Evolutionary conservation across 2,888 invertebrate species (phyloP), one percentile per base, ranked within the genome.

Genomic region (Eurytoma californica): DNA sequence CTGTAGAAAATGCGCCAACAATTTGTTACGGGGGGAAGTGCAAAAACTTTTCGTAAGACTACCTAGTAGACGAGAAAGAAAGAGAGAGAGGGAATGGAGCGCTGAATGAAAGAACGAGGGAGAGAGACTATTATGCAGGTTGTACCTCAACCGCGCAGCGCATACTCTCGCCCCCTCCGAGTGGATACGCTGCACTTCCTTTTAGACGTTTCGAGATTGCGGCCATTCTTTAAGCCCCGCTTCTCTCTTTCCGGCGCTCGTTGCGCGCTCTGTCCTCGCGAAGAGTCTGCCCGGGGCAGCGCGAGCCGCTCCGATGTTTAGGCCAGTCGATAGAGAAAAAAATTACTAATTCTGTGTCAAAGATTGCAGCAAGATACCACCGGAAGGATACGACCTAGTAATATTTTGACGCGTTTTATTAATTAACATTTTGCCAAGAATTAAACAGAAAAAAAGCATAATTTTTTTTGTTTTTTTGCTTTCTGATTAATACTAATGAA

Each of bases 211-310:
- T 76, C 79, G 79, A 84, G 84, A 86, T 86, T 85, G 85, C 83
- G 80, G 83, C 84, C 83, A 86, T 86, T 86, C 83, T 84, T 86
- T 84, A 84, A 60, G 67, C 12, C 24, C 63, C 72, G 30, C 61
- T 72, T 2, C 61, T 65, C 20, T 7, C 47, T 66, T 18, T 24
- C 39, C 16, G 24, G 14, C 55, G n/a, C 57, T 39, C 20, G 7
- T 39, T 18, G 51, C 39, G 14, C 39, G 18, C n/a, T 39, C 28
- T 16, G n/a, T 68, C 16, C 55, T 57, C 57, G 24, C 14, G 24
- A 2, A 1, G 24, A 24, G 24, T 24, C 24, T 24, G 24, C 24
- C 2, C 24, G 24, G 24, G 24, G 24, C 24, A 24, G 24, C 24
- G 24, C 1, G 24, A 24, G 24, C 24, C 2, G 24, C 1, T 1